These are phyloP conservation scores for Latrodectus geometricus DNA, from an alignment of 1,140 invertebrate species.

Conservation along the genomic window DNA sequence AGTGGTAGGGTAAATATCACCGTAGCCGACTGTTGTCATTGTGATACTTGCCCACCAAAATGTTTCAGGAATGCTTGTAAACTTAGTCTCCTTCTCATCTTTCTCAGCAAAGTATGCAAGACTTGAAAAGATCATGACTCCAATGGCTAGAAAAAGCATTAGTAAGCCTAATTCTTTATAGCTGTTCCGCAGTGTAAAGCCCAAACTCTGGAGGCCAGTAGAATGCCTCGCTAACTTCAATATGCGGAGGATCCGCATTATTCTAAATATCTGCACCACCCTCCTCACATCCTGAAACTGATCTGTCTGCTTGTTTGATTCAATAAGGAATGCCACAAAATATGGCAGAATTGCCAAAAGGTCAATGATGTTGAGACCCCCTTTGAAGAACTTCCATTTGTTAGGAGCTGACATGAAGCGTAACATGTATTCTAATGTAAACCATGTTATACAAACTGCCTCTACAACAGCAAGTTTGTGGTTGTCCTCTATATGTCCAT, in stretches of 20 bases:
- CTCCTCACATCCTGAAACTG: constrained; percentile 93
- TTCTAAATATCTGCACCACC: constrained; percentile 98
- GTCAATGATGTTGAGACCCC: constrained; percentile 98
- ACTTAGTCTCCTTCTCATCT: constrained; percentile 95
- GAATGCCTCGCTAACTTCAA: constrained; percentile 98
- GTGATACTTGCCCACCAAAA: constrained; percentile 73
- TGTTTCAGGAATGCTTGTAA: constrained; percentile 90
- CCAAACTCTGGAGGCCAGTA: constrained; percentile 97
- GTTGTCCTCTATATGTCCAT: constrained; percentile 78
- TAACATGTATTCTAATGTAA: constrained; percentile 97
- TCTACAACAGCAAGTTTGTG: constrained; percentile 95
- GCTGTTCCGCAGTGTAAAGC: constrained; percentile 97
- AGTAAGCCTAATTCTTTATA: constrained; percentile 99
- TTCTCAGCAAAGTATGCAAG: constrained; percentile 99
- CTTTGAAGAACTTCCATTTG: constrained; percentile 99
- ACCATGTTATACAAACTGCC: constrained; percentile 99
- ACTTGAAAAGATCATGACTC: constrained; percentile 98
- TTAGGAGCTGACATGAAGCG: constrained; percentile 98
- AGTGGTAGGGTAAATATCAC: constrained; percentile 97
- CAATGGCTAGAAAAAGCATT: constrained; percentile 99
- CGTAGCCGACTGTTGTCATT: constrained; percentile 95
- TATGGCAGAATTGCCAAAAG: constrained; percentile 98
- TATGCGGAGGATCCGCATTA: constrained; percentile 98
- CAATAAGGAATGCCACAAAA: constrained; percentile 95
- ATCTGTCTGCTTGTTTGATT: constrained; percentile 92